Evolutionary conservation across 2,888 invertebrate species (phyloP).

Genomic region (Eristalis intricaria): DNA sequence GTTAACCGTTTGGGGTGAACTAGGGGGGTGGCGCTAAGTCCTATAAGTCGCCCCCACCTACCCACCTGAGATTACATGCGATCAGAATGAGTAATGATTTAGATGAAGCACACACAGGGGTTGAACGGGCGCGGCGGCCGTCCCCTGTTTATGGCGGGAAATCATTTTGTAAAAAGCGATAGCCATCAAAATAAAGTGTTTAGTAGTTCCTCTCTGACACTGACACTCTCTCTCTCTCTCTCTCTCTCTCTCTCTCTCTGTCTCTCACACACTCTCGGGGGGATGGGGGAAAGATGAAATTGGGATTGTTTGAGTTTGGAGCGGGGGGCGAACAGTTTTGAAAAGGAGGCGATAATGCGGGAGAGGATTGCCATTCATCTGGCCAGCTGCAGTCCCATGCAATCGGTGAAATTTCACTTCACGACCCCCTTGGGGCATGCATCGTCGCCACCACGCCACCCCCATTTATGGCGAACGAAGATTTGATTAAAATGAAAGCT

Average conservation of each 20-base stretch:
- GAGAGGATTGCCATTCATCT: slow-evolving; percentile 52
- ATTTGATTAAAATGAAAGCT: slow-evolving; percentile 63
- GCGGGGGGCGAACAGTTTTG: background rate
- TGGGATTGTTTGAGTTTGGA: slow-evolving; percentile 23
- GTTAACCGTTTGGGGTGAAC: slow-evolving; percentile 65
- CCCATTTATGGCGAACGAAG: background rate
- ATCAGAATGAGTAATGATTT: slow-evolving; percentile 71
- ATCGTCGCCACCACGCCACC: background rate
- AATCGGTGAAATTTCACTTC: slow-evolving; percentile 43
- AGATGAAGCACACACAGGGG: slow-evolving; percentile 62
- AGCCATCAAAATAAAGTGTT: slow-evolving; percentile 72
- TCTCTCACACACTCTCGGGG: background rate
- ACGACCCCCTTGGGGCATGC: slow-evolving; percentile 68
- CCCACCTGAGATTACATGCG: slow-evolving; percentile 71
- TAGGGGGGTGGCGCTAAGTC: slow-evolving; percentile 63
- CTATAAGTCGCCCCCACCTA: slow-evolving; percentile 51
- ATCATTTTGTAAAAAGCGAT: slow-evolving; percentile 71
- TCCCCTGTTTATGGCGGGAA: slow-evolving; percentile 59
- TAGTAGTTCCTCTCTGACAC: slow-evolving; percentile 44
- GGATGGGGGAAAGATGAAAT: background rate
- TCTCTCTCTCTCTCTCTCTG: background rate
- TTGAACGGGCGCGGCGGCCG: slow-evolving; percentile 7
- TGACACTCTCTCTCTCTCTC: background rate
- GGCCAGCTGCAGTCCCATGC: slow-evolving; percentile 68
- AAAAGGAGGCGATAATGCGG: slow-evolving; percentile 33